Base-by-base conservation (phyloP, 1,140 invertebrate genomes). In the Armadillidium nasatum region DNA sequence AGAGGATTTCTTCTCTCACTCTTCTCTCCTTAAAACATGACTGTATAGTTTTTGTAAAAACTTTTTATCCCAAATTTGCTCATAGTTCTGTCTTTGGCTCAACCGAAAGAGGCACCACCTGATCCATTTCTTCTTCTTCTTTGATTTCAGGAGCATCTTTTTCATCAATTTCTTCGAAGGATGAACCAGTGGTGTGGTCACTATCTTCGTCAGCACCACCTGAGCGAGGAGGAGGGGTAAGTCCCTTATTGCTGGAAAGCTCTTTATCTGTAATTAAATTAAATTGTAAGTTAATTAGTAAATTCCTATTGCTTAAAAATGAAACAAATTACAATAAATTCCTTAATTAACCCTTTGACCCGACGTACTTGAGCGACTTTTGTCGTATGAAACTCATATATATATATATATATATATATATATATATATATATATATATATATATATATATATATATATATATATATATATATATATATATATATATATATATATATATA, bases 161-260 rank as follows among this genome's bases (percentile, higher is more conserved):
- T 19, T 60, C 50, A 60, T 74, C 72, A 33, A 74, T 74, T 11
- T 74, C 72, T 33, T 74, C 72, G n/a, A 74, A 74, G 21, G 72
- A 74, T n/a, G 72, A 74, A 33, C 45, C 72, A 7, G 72, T 74
- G 72, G 44, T 74, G 7, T 50, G 44, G 50, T 74, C 72, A 66
- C 72, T 74, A 15, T 74, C 72, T 54, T 74, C 72, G 3, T 50
- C 72, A 7, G 50, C 9, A 9, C 33, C 71, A 46, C 44, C 6
- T n/a, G 70, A 15, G 69, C 13, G 22, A 66, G n/a, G 60, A 33
- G 33, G 33, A 33, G 33, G 33, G 33, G 33, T 33, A 33, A 33
- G 33, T 33, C 33, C 33, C 33, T 33, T 33, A 33, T 6, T 33
- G 33, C 33, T 6, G 50, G 50, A 15, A 7, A 60, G 19, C 50